Conservation (phyloP, 2,888 invertebrate species). For the Plagodis pulveraria region DNA sequence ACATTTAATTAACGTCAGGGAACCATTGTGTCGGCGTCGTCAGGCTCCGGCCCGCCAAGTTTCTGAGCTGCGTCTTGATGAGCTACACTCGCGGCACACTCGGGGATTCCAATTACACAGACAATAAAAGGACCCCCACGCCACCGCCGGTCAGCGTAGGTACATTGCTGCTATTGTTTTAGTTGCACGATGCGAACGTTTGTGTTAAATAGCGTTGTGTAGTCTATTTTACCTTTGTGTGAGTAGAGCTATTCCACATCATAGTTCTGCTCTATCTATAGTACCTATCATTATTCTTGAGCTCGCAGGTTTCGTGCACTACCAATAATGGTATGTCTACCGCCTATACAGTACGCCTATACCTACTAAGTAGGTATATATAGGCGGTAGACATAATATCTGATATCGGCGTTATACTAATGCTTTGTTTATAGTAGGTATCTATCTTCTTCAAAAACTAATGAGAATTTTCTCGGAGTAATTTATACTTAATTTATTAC, state of each 20-base stretch:
- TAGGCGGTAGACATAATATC: too few relatives aligned
- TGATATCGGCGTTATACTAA: too few relatives aligned
- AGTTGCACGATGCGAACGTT: slow-evolving; percentile 39
- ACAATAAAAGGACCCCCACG: slow-evolving; percentile 43
- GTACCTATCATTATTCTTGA: slow-evolving; percentile 8
- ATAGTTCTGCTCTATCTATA: background rate
- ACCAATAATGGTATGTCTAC: slow-evolving; percentile 17
- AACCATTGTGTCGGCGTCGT: slow-evolving; percentile 76
- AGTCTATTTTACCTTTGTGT: background rate
- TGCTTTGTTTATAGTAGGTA: too few relatives aligned
- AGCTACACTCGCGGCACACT: slow-evolving; percentile 57
- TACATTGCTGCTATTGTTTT: slow-evolving; percentile 30
- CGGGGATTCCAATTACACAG: slow-evolving; percentile 61
- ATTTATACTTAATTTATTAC: too few relatives aligned
- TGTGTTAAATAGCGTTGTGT: slow-evolving; percentile 5
- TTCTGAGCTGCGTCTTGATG: slow-evolving; percentile 47
- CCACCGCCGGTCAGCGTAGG: slow-evolving; percentile 15
- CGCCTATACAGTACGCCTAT: too few relatives aligned
- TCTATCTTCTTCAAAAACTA: too few relatives aligned
- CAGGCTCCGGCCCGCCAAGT: slow-evolving; percentile 61
- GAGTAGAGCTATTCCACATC: background rate
- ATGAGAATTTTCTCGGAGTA: too few relatives aligned
- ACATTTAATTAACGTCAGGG: slow-evolving; percentile 84
- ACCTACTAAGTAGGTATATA: too few relatives aligned
- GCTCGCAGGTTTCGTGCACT: slow-evolving; percentile 62